A percentile compares a stretch with the other conserved stretches of the same genome.
phyloP scores from a whole-genome alignment of 2,888 invertebrate genomes.

The Phortica okadai region DNA sequence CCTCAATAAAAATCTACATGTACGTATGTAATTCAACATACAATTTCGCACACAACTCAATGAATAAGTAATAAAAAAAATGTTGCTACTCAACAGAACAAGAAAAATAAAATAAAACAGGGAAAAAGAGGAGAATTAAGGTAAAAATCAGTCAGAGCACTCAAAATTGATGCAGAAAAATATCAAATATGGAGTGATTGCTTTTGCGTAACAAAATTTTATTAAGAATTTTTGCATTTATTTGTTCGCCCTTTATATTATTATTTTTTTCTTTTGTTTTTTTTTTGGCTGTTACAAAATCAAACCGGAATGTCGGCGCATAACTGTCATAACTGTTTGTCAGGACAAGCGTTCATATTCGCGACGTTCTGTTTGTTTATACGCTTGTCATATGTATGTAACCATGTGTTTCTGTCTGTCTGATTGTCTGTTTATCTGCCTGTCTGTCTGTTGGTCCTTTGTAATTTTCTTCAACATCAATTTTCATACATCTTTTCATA shows the following conservation, averaged over 20 bases:
- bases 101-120: not conserved
- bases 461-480: conserved; percentile 65
- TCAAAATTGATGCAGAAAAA: not conserved
- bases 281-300: not conserved
- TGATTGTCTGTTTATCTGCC: no score
- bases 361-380: not conserved
- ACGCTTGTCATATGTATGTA: conserved; percentile 7
- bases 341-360: conserved; percentile 10
- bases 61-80: conserved; percentile 19
- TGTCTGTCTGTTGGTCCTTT: conserved; percentile 53
- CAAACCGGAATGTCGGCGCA: not conserved
- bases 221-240: conserved; percentile 13
- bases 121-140: not conserved
- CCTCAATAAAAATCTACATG: not conserved
- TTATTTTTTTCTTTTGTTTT: not conserved
- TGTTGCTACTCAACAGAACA: not conserved
- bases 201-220: conserved; percentile 23
- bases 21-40: not conserved
- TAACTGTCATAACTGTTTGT: conserved; percentile 30
- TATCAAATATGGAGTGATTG: conserved; percentile 13
- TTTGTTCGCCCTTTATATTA: not conserved
- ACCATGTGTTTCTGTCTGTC: not conserved
- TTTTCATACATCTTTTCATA: conserved; percentile 65
- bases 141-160: conserved; percentile 21
- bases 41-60: conserved; percentile 3